Conservation (phyloP, 2,113 vertebrate genomes). For the Chrysochloris asiatica region DNA sequence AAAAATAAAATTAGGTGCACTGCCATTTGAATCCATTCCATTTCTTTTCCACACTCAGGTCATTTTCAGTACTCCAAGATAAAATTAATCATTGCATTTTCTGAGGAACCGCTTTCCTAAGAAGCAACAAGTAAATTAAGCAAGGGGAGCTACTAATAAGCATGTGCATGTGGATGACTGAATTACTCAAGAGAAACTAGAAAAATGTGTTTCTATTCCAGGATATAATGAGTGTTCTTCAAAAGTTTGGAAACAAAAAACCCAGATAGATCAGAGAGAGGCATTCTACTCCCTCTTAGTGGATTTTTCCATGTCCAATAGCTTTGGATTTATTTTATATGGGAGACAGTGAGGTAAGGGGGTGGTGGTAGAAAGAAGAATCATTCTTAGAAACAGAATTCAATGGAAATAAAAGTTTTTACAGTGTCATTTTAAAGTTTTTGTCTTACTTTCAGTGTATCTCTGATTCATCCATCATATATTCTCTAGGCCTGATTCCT, state of each 20-base stretch:
- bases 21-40: neutral
- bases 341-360: neutral
- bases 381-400: slow-evolving; percentile 14
- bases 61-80: neutral
- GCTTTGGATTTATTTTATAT: neutral
- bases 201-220: neutral
- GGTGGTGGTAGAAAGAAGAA: neutral
- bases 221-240: neutral
- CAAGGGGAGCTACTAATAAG: neutral
- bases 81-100: neutral
- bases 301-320: neutral
- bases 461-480: neutral
- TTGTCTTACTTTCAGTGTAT: neutral
- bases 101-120: slow-evolving; percentile 25
- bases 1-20: neutral
- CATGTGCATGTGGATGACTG: neutral
- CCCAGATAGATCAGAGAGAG: neutral
- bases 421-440: neutral
- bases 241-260: neutral
- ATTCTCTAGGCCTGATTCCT: neutral
- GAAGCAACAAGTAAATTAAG: slow-evolving; percentile 21
- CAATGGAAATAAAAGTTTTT: slow-evolving; percentile 31
- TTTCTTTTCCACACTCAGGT: neutral
- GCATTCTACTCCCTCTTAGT: neutral
- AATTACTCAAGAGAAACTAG: slow-evolving; percentile 32